Percentiles rank a stretch among this genome's conserved stretches.
phyloP scores from a whole-genome alignment of 2,113 vertebrate species.

The Spermophilus dauricus region DNA sequence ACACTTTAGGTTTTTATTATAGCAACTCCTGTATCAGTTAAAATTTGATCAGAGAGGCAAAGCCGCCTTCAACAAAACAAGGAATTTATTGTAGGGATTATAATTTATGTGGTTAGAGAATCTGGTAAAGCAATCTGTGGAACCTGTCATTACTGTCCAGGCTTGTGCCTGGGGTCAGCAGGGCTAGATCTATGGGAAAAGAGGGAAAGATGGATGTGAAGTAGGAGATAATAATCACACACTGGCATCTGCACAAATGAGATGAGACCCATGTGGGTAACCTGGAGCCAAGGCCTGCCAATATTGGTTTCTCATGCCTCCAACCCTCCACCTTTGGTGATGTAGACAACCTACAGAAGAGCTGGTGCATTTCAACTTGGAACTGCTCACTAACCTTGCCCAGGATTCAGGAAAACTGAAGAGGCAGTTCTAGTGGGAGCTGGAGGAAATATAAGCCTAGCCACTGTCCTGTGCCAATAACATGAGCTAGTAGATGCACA shows the following conservation, averaged over 20 bases:
- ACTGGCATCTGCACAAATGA: background rate
- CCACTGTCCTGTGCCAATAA: too few relatives aligned
- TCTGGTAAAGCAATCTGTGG: background rate
- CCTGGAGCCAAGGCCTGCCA: background rate
- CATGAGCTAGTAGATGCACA: fast-evolving
- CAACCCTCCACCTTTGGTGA: fast-evolving
- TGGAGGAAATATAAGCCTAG: background rate
- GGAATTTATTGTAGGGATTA: background rate
- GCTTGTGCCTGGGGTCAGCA: background rate
- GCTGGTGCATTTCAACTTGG: fast-evolving
- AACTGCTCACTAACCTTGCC: background rate
- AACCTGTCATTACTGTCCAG: background rate
- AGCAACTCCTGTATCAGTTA: background rate
- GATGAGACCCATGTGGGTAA: fast-evolving
- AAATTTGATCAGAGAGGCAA: background rate
- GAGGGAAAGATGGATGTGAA: too few relatives aligned
- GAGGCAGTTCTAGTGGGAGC: background rate
- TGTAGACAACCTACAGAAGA: background rate
- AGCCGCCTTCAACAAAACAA: background rate
- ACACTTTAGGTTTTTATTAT: constrained; percentile 6
- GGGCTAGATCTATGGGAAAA: background rate
- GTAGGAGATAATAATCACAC: too few relatives aligned
- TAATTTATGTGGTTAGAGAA: background rate
- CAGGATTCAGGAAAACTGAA: background rate
- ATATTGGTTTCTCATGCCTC: fast-evolving